Conservation (phyloP, 2,888 invertebrate species). For the Epirrhoe tristata region DNA sequence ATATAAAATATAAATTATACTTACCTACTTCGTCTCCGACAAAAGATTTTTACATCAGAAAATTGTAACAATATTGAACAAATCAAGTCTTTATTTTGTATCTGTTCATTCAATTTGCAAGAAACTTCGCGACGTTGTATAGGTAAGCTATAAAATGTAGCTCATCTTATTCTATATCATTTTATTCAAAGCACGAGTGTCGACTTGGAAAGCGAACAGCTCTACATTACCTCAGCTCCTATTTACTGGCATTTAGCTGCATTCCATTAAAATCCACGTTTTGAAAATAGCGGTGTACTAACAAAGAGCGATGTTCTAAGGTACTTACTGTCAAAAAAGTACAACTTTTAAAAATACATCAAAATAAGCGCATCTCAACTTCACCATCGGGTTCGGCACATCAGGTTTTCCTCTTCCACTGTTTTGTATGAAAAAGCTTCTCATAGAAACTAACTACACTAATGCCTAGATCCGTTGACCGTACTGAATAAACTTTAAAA, state of each 20-base stretch:
- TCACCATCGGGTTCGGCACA: too few species aligned
- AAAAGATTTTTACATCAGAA: too few species aligned
- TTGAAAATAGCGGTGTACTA: not conserved
- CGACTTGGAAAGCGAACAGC: conserved; percentile 14
- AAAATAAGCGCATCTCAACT: not conserved
- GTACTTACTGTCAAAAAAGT: not conserved
- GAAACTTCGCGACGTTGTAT: not conserved
- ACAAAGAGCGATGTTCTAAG: not conserved
- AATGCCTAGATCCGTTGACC: too few species aligned
- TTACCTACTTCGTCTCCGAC: too few species aligned
- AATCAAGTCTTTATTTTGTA: not conserved
- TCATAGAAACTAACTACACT: too few species aligned
- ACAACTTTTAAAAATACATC: not conserved
- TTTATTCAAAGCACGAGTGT: conserved; percentile 16
- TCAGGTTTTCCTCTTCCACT: too few species aligned
- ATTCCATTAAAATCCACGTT: conserved; percentile 31
- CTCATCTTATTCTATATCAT: conserved; percentile 17
- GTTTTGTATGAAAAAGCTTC: too few species aligned
- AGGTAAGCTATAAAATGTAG: not conserved
- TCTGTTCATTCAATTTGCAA: not conserved
- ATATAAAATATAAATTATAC: too few species aligned
- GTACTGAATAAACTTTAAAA: too few species aligned
- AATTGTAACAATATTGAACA: not conserved
- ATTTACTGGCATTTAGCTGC: conserved; percentile 41
- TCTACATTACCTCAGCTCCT: conserved; percentile 20